Percentiles rank a stretch among this genome's conserved stretches.
Conservation (phyloP, 2,113 vertebrate species). For the Hippocampus mohnikei region DNA sequence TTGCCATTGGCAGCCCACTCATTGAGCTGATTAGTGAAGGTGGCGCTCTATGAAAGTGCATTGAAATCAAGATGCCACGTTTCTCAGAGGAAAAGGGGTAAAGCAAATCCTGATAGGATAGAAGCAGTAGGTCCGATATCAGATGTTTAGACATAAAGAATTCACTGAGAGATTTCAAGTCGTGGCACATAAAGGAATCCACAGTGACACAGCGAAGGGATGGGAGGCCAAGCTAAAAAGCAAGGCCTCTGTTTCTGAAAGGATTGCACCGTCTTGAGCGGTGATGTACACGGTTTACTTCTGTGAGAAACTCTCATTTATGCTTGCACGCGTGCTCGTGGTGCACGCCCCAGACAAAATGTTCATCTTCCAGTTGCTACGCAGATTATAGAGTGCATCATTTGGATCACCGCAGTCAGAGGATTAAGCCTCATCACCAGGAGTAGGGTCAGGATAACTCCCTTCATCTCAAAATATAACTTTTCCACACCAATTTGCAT, state of each 20-base stretch:
- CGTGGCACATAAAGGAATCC: slow-evolving; percentile 51
- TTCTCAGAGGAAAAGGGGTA: slow-evolving; percentile 42
- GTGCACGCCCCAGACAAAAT: too few relatives aligned
- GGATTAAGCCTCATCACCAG: too few relatives aligned
- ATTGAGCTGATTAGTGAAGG: slow-evolving; percentile 65
- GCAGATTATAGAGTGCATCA: too few relatives aligned
- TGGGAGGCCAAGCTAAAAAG: slow-evolving; percentile 46
- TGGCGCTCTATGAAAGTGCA: slow-evolving; percentile 54
- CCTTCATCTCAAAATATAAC: too few relatives aligned
- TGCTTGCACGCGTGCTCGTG: too few relatives aligned
- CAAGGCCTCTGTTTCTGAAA: not conserved
- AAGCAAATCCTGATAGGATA: slow-evolving; percentile 55
- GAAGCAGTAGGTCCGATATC: slow-evolving; percentile 54
- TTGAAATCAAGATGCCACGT: slow-evolving; percentile 9
- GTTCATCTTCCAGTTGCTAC: too few relatives aligned
- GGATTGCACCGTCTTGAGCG: not conserved
- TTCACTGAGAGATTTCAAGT: slow-evolving; percentile 23
- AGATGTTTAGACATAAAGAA: slow-evolving; percentile 65
- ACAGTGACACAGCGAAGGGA: slow-evolving; percentile 55
- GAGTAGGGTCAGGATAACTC: too few relatives aligned
- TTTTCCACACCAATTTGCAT: too few relatives aligned
- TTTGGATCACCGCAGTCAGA: too few relatives aligned
- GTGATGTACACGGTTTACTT: slow-evolving; percentile 6
- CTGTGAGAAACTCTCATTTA: slow-evolving; percentile 9
- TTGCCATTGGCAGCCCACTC: slow-evolving; percentile 39